phyloP scores from a whole-genome alignment of 1,140 invertebrate species.

The Hylaeus volcanicus region DNA sequence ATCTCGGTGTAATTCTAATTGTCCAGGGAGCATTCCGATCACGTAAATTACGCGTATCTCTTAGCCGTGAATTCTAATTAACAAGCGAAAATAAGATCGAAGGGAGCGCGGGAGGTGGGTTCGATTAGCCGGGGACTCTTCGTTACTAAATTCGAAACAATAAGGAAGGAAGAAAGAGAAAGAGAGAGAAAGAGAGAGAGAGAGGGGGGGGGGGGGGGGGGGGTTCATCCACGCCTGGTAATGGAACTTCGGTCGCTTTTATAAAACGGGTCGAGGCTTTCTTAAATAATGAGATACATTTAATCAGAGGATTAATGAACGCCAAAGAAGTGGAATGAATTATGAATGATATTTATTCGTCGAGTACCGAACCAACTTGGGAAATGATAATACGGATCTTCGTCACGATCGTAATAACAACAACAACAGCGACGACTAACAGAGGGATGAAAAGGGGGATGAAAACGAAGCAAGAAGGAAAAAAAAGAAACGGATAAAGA shows the following conservation, averaged over 20 bases:
- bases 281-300: constrained; percentile 74
- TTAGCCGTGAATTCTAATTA: constrained; percentile 45
- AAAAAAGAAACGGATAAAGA: background rate
- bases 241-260: constrained; percentile 62
- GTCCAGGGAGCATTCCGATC: constrained; percentile 12
- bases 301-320: constrained; percentile 76
- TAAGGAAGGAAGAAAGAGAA: constrained; percentile 6
- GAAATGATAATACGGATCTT: constrained; percentile 66
- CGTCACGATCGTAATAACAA: constrained; percentile 63
- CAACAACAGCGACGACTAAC: constrained; percentile 45
- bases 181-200: background rate
- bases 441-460: background rate
- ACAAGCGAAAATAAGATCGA: constrained; percentile 42
- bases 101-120: constrained; percentile 16
- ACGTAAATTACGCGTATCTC: constrained; percentile 30
- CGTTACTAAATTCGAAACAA: constrained; percentile 48
- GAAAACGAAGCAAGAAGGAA: no score
- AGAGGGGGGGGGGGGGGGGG: constrained; percentile 23
- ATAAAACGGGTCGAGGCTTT: constrained; percentile 56
- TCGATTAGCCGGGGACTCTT: constrained; percentile 39
- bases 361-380: constrained; percentile 58
- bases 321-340: constrained; percentile 74
- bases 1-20: background rate
- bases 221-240: constrained; percentile 46
- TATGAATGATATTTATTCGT: constrained; percentile 76